Conservation (phyloP, 2,888 invertebrate species). For the Eucriotettix oculatus region DNA sequence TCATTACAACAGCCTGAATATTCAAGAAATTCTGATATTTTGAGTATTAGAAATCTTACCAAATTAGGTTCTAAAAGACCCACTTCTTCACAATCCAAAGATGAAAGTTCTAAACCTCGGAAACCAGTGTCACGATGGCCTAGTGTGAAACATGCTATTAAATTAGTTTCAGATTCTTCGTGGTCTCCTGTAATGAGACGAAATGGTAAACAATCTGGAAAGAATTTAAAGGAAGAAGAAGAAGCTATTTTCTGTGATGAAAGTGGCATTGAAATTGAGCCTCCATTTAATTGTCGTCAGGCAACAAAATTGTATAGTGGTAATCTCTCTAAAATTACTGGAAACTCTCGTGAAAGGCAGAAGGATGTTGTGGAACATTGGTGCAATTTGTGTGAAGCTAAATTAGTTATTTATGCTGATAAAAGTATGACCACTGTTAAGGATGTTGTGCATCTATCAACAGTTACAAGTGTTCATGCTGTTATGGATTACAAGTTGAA, state of each 20-base stretch:
- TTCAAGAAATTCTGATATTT: too few relatives aligned
- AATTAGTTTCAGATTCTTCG: not conserved
- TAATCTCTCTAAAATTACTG: constrained; percentile 33
- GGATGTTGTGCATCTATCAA: constrained; percentile 51
- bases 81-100: not conserved
- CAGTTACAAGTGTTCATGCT: constrained; percentile 45
- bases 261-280: not conserved
- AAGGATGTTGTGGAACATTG: constrained; percentile 60
- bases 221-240: not conserved
- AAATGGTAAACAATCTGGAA: not conserved
- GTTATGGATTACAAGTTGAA: constrained; percentile 34
- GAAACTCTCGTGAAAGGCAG: constrained; percentile 29
- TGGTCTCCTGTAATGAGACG: not conserved
- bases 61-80: too few relatives aligned
- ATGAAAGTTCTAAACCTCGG: not conserved
- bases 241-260: too few relatives aligned
- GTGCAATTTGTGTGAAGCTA: constrained; percentile 53
- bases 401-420: constrained; percentile 56
- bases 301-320: constrained; percentile 31
- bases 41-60: too few relatives aligned
- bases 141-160: constrained; percentile 12
- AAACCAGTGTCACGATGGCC: constrained; percentile 13
- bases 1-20: too few relatives aligned
- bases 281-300: not conserved
- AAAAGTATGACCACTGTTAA: constrained; percentile 48